Conservation (phyloP, 35 echinoderm and acorn worm species). For the Holothuria glaberrima region DNA sequence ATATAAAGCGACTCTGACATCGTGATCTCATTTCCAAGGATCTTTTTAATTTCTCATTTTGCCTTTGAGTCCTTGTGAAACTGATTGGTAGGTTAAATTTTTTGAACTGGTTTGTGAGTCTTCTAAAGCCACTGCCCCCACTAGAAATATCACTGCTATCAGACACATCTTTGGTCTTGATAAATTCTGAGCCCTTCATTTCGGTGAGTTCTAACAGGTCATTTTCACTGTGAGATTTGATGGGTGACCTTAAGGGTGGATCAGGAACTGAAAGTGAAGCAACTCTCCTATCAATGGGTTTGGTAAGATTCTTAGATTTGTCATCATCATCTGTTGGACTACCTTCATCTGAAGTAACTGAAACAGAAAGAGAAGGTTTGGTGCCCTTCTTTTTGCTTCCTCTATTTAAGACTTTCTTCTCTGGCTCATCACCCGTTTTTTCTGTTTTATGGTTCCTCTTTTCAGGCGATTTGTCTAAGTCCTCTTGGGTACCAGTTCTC, state of each 20-base stretch:
- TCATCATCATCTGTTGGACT: background rate
- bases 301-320: background rate
- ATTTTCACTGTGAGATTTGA: conserved; percentile 97
- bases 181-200: conserved; percentile 31
- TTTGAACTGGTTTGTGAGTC: conserved; percentile 73
- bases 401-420: background rate
- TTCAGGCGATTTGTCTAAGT: background rate
- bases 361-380: background rate
- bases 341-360: conserved; percentile 37
- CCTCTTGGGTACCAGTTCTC: conserved; percentile 6
- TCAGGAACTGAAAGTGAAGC: conserved; percentile 16
- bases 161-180: conserved; percentile 28
- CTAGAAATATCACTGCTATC: conserved; percentile 61
- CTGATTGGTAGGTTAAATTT: conserved; percentile 73
- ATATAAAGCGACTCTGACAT: conserved; percentile 83
- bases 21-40: conserved; percentile 76
- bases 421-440: background rate
- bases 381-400: background rate
- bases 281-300: conserved; percentile 3
- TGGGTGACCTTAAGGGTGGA: conserved; percentile 24
- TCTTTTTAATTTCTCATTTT: conserved; percentile 75
- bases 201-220: conserved; percentile 75
- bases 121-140: conserved; percentile 62
- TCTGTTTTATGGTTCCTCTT: background rate
- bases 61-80: conserved; percentile 63